These are phyloP conservation scores for Streptopelia turtur DNA, from an alignment of 2,797 vertebrate genomes.

Conservation along the genomic window DNA sequence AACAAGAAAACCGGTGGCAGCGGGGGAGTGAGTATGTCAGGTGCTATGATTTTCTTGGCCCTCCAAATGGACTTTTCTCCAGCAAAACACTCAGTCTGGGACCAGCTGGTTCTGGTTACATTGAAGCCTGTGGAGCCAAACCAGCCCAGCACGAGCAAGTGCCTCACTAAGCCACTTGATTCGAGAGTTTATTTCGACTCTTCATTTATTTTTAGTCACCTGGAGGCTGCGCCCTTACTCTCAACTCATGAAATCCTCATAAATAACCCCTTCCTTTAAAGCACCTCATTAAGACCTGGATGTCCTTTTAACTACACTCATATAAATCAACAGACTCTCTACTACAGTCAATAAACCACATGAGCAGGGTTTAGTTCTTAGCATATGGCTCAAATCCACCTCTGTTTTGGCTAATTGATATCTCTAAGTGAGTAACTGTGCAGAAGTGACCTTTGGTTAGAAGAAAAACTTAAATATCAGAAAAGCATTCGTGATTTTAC, in stretches of 20 bases:
- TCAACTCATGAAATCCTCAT: neutral
- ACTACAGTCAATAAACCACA: neutral
- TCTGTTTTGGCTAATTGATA: neutral
- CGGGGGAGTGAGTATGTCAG: neutral
- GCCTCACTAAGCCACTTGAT: neutral
- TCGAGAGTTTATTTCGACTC: neutral
- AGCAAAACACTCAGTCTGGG: neutral
- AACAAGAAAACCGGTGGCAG: neutral
- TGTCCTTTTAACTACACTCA: neutral
- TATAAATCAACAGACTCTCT: slow-evolving; percentile 16
- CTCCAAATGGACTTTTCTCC: neutral
- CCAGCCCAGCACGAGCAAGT: neutral
- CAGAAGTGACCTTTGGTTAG: neutral
- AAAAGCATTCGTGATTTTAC: neutral
- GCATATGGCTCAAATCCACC: slow-evolving; percentile 4
- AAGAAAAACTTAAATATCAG: slow-evolving; percentile 17
- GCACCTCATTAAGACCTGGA: neutral
- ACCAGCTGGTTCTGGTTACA: neutral
- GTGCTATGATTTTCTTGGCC: neutral
- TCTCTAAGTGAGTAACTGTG: neutral
- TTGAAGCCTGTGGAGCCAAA: neutral
- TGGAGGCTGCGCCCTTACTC: neutral
- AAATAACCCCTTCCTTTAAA: neutral
- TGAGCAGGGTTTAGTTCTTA: neutral
- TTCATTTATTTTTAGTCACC: neutral